A percentile compares a stretch with the other conserved stretches of the same genome.
Evolutionary conservation across 2,113 vertebrate species (phyloP).

Genomic region (Mirounga angustirostris): DNA sequence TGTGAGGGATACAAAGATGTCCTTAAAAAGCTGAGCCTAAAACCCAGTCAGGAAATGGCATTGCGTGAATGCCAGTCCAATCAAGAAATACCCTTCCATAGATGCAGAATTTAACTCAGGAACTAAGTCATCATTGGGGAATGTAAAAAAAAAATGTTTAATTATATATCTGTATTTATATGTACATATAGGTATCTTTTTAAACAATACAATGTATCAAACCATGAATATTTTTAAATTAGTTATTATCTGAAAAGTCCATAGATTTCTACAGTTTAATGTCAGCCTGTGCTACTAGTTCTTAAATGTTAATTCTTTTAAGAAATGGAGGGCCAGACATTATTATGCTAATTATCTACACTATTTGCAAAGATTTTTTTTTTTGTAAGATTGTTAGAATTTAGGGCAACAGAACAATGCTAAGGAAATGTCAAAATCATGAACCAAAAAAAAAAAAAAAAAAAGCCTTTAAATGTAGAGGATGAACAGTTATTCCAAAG

Average conservation of each 20-base stretch:
- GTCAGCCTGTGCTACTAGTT: constrained; percentile 34
- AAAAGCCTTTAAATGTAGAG: background rate
- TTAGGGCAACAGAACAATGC: background rate
- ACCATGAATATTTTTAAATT: constrained; percentile 50
- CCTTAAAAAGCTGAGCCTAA: background rate
- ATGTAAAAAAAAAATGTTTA: background rate
- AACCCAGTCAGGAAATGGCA: background rate
- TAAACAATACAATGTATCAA: background rate
- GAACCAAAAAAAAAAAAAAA: background rate
- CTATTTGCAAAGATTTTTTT: constrained; percentile 3
- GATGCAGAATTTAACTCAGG: background rate
- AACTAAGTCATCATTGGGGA: background rate
- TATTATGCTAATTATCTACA: constrained; percentile 63
- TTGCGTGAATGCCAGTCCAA: background rate
- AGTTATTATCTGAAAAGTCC: constrained; percentile 40
- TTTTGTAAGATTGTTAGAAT: background rate
- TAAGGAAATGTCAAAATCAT: constrained; percentile 57
- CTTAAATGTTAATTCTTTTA: constrained; percentile 64
- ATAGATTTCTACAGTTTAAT: constrained; percentile 63
- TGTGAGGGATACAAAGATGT: background rate
- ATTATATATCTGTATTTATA: background rate
- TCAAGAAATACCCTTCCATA: background rate
- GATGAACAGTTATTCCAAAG: constrained; percentile 11
- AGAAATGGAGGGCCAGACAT: constrained; percentile 3
- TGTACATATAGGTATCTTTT: background rate